Conservation (phyloP, 1,140 invertebrate genomes). For the Vanessa atalanta region DNA sequence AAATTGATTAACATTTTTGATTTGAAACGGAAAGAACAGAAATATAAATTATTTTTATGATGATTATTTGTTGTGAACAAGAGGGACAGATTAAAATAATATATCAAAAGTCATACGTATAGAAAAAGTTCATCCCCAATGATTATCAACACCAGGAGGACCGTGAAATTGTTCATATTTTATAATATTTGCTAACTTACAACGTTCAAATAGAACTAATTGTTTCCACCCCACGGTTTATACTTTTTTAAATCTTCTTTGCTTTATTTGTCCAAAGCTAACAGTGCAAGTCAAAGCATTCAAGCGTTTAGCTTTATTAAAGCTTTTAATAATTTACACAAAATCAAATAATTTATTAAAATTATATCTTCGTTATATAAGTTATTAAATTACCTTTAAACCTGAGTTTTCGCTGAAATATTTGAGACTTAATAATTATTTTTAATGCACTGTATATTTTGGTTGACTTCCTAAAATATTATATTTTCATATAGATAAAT, state of each 20-base stretch:
- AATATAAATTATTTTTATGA: too few relatives aligned
- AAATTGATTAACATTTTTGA: too few relatives aligned
- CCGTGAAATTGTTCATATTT: slow-evolving; percentile 68
- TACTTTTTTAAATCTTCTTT: slow-evolving; percentile 50
- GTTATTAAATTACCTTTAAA: too few relatives aligned
- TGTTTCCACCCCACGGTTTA: slow-evolving; percentile 58
- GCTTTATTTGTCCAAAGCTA: slow-evolving; percentile 45
- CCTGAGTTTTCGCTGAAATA: too few relatives aligned
- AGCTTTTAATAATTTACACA: too few relatives aligned
- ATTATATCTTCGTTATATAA: too few relatives aligned
- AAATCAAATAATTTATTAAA: too few relatives aligned
- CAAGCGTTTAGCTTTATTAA: not conserved
- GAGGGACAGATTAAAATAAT: not conserved
- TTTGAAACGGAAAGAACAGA: too few relatives aligned
- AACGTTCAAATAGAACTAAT: slow-evolving; percentile 48
- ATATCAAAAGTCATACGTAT: not conserved
- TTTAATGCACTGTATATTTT: too few relatives aligned
- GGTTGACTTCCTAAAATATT: too few relatives aligned
- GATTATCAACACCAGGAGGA: slow-evolving; percentile 42
- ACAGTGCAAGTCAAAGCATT: slow-evolving; percentile 26
- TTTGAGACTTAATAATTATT: too few relatives aligned
- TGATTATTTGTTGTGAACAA: not conserved
- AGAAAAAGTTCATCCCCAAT: slow-evolving; percentile 17
- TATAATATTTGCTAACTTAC: slow-evolving; percentile 64
- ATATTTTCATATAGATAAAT: too few relatives aligned